Base-by-base conservation (phyloP, 30 jellyfish, hydroid and myxozoan species). In the Turritopsis dohrnii region DNA sequence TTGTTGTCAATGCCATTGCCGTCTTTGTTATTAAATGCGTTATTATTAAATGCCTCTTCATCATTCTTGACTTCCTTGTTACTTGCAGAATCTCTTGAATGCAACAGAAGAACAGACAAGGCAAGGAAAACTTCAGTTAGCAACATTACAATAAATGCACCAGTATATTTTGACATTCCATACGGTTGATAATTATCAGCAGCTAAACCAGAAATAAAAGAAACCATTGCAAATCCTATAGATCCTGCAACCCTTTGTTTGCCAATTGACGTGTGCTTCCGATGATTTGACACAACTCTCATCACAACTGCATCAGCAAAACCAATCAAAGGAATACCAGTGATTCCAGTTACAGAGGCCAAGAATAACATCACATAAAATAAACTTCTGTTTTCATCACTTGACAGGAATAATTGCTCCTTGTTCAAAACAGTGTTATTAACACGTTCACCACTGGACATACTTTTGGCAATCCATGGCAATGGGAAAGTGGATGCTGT, bases 211-310 rank as follows among this genome's bases (percentile, higher is more conserved):
- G 77, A 16, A 0, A 69, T 8, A 69, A 69, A 69, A 19, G 77
- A 69, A 1, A 27, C 28, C 19, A 27, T 27, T n/a, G 77, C 77
- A 69, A 69, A 69, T n/a, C 77, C 77, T 1, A 69, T 27, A 7
- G 77, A 21, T n/a, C 77, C 77, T n/a, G 30, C 28, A 69, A 69
- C 77, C 30, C 77, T 9, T 69, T 69, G 77, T n/a, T 69, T n/a
- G 77, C 77, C 77, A 1, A 69, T 7, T 7, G 77, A n/a, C 9
- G 77, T 69, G 9, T 69, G 28, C 9, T 69, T 1, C 30, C 19
- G 28, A 69, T 69, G 19, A 17, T 1, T 69, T 7, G 28, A n/a
- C 16, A 69, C 77, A 7, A 69, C 17, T 69, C 9, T 27, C 77
- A 69, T 69, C 0, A 69, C 77, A 69, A n/a, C 30, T 23, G 77